Evolutionary conservation across 2,113 vertebrate genomes (phyloP), one percentile per base, ranked within the genome.

Genomic region (Merops nubicus): DNA sequence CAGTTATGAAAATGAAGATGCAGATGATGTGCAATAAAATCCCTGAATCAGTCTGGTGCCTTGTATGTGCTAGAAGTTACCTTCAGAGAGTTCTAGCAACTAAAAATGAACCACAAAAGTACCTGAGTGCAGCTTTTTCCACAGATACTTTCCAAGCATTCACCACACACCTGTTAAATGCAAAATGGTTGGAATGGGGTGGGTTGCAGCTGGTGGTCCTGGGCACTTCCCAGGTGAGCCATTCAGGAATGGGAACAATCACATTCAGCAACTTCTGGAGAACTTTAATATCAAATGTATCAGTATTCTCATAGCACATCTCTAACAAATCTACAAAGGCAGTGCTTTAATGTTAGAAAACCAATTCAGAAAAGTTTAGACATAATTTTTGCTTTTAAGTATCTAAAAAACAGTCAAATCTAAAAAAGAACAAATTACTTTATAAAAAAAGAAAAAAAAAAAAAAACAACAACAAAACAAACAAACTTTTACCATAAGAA

Each of bases 231-330:
- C 48, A 51, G 28, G 29, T 18, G 26, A 5, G 36, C 43, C 60
- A 73, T 9, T 42, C 54, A 47, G 60, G 54, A 96, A 95, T 5
- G 13, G 47, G 26, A 54, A 80, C 43, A 81, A 22, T 85, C 51
- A 91, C 63, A 74, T 65, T 92, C 86, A 95, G 92, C n/a, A 95
- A 72, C 65, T 96, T 93, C 69, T 53, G 91, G 85, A 97, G 34
- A 73, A 78, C 79, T 98, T 98, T 98, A 98, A 97, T 98, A 98
- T 89, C 97, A 98, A 98, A 95, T 51, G 51, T 51, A 85, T 81
- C 93, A 22, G 34, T 86, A 97, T 93, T 92, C 74, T 93, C 91
- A 96, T 85, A 83, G 42, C 85, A 98, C 15, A 17, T 69, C 89
- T 51, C 69, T 93, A 97, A 82, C 47, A 97, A 96, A 94, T 95